phyloP scores from a whole-genome alignment of 2,888 invertebrate species.

The Autographa pulchrina region DNA sequence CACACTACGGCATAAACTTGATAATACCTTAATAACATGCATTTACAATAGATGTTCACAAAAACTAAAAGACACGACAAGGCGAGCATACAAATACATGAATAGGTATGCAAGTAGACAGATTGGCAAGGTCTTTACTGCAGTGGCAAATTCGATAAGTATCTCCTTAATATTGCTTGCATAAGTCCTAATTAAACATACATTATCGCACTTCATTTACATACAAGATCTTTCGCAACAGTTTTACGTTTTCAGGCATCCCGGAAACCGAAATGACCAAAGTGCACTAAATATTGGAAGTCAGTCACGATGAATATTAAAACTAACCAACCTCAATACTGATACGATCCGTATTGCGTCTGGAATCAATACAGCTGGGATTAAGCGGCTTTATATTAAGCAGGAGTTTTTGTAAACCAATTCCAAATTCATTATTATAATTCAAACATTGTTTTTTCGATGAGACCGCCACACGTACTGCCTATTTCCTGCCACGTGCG shows the following conservation, averaged over 20 bases:
- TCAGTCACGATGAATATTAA: not conserved
- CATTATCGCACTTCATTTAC: not conserved
- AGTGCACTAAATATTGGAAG: not conserved
- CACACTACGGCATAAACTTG: conserved; percentile 33
- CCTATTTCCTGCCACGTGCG: conserved; percentile 2
- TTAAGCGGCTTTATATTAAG: not conserved
- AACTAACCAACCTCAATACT: not conserved
- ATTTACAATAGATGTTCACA: conserved; percentile 19
- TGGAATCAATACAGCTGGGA: not conserved
- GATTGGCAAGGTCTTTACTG: not conserved
- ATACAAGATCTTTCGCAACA: not conserved
- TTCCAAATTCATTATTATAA: conserved; percentile 2
- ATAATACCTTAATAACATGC: conserved; percentile 38
- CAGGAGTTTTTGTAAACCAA: not conserved
- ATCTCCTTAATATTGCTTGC: not conserved
- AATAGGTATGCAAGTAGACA: not conserved
- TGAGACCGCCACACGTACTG: not conserved
- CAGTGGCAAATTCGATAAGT: not conserved
- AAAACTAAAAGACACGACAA: not conserved
- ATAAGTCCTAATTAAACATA: too few relatives aligned
- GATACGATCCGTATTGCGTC: not conserved
- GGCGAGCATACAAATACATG: not conserved
- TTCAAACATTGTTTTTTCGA: conserved; percentile 1
- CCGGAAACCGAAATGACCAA: not conserved
- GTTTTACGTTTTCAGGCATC: not conserved